A percentile compares a stretch with the other conserved stretches of the same genome.
Evolutionary conservation across 2,113 vertebrate species (phyloP).

Genomic region (Chiloscyllium plagiosum): DNA sequence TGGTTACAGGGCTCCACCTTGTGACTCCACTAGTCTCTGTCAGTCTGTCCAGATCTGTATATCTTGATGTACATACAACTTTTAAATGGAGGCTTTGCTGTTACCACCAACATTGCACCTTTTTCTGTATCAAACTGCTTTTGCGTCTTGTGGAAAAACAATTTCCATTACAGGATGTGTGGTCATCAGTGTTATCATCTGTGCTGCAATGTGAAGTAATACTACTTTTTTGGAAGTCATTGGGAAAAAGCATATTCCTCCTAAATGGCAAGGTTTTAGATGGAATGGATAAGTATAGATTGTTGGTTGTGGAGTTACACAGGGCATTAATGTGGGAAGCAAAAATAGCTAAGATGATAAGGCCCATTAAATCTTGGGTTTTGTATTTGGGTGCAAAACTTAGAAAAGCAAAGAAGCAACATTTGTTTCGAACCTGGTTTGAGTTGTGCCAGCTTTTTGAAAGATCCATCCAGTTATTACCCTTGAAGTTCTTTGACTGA

Average conservation of each 20-base stretch:
- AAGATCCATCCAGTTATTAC: background rate
- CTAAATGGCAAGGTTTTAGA: background rate
- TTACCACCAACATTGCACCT: background rate
- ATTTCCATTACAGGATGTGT: background rate
- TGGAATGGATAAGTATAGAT: background rate
- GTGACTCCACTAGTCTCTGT: background rate
- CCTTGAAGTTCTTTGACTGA: background rate
- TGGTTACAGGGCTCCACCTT: background rate
- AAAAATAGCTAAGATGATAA: background rate
- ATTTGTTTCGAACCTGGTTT: background rate
- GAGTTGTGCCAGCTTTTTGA: background rate
- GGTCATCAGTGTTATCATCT: background rate
- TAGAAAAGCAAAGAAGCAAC: background rate
- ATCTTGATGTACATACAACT: background rate
- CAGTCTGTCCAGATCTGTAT: background rate
- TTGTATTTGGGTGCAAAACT: background rate
- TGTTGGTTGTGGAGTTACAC: background rate
- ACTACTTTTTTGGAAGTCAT: background rate
- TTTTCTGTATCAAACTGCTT: background rate
- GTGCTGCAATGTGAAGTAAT: background rate
- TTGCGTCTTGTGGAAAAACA: background rate
- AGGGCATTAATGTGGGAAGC: background rate
- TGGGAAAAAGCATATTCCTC: background rate
- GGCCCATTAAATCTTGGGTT: background rate
- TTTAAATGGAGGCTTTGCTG: background rate